Percentiles rank a stretch among this genome's conserved stretches.
These are phyloP conservation scores for Hymenopus coronatus DNA, from an alignment of 2,888 invertebrate species.

Conservation along the genomic window DNA sequence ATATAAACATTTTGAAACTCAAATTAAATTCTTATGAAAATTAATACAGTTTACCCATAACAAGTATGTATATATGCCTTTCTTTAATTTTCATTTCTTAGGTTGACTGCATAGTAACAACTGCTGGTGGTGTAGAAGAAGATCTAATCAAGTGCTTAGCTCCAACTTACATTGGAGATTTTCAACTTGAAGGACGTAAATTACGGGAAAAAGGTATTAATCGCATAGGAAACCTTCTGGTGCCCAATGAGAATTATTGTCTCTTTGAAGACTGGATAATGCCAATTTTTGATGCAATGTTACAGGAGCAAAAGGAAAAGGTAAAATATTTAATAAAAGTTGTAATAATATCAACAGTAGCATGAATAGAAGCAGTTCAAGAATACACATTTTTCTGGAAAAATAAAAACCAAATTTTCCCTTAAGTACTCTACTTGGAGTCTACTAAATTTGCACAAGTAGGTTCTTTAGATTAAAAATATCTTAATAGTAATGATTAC, in stretches of 20 bases:
- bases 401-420: too few relatives aligned
- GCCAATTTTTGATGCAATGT: constrained; percentile 87
- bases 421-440: too few relatives aligned
- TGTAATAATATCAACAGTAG: too few relatives aligned
- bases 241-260: constrained; percentile 98
- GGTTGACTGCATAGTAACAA: constrained; percentile 95
- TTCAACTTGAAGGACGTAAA: constrained; percentile 73
- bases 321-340: constrained; percentile 37
- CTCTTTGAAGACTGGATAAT: constrained; percentile 96
- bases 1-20: too few relatives aligned
- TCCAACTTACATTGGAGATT: constrained; percentile 91
- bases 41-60: too few relatives aligned
- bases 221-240: constrained; percentile 88
- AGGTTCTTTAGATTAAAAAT: not conserved
- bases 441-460: not conserved
- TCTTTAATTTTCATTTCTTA: constrained; percentile 41
- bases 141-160: constrained; percentile 98
- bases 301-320: constrained; percentile 77
- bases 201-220: constrained; percentile 86
- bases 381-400: too few relatives aligned
- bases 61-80: too few relatives aligned
- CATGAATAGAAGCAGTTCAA: too few relatives aligned
- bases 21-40: too few relatives aligned
- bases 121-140: constrained; percentile 97
- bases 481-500: not conserved